Evolutionary conservation across 2,888 invertebrate genomes (phyloP).

Genomic region (Scaptomyza reducta): DNA sequence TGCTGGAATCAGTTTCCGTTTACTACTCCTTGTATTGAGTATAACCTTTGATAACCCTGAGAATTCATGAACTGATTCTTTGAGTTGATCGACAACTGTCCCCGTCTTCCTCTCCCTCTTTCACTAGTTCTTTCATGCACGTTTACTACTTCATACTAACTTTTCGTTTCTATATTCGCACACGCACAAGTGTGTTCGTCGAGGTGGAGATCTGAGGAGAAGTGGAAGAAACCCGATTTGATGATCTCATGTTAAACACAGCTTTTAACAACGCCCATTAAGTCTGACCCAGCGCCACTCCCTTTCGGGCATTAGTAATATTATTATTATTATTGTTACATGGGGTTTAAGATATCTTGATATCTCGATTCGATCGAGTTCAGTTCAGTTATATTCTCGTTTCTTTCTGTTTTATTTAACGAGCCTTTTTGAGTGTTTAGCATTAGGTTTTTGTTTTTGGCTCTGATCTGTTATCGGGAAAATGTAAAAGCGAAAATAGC

Average conservation of each 20-base stretch:
- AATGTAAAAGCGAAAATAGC: conserved; percentile 43
- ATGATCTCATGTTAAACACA: conserved; percentile 47
- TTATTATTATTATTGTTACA: conserved; percentile 13
- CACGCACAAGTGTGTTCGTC: neutral
- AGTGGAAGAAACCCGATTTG: conserved; percentile 10
- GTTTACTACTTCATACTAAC: too few species aligned
- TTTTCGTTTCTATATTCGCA: conserved; percentile 7
- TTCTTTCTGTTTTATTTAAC: conserved; percentile 19
- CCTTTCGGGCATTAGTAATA: conserved; percentile 12
- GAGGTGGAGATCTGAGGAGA: neutral
- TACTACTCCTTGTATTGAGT: too few species aligned
- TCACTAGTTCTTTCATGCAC: too few species aligned
- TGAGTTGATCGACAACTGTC: too few species aligned
- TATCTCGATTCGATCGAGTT: conserved; percentile 1
- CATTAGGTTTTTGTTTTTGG: conserved; percentile 16
- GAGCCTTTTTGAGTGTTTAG: conserved; percentile 22
- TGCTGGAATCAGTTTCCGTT: conserved; percentile 28
- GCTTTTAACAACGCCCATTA: conserved; percentile 17
- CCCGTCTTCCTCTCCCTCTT: too few species aligned
- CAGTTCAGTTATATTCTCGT: neutral
- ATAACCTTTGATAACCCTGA: too few species aligned
- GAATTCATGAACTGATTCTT: too few species aligned
- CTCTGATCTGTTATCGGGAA: conserved; percentile 50
- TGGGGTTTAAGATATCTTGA: conserved; percentile 4
- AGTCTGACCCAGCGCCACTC: conserved; percentile 34